phyloP scores from a whole-genome alignment of 2,113 vertebrate genomes.

The Cichladusa arquata region DNA sequence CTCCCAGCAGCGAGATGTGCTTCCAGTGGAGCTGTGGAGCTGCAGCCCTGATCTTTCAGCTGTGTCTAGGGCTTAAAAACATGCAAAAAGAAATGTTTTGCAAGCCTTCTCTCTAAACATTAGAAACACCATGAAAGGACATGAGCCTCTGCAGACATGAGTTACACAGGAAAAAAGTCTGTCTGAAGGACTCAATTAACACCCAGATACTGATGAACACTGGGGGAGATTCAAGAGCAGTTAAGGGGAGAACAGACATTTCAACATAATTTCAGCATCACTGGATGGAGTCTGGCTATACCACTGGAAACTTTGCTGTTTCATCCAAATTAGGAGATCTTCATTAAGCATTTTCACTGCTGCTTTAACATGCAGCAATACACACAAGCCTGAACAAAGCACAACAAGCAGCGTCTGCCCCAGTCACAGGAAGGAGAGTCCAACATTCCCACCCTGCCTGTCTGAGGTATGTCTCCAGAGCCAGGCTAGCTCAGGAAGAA shows the following conservation, averaged over 20 bases:
- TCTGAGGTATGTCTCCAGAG: not conserved
- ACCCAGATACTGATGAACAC: not conserved
- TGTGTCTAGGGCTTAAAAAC: not conserved
- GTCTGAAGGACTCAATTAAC: not conserved
- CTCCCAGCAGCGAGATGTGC: not conserved
- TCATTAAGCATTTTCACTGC: not conserved
- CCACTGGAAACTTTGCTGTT: not conserved
- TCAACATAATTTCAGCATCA: not conserved
- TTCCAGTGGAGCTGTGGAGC: not conserved
- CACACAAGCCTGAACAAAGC: not conserved
- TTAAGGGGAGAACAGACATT: not conserved
- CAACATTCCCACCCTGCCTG: not conserved
- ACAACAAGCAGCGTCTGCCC: accelerated
- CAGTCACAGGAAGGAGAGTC: not conserved
- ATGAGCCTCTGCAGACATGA: not conserved
- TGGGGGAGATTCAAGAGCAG: not conserved
- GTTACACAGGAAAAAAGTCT: not conserved
- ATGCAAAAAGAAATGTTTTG: not conserved
- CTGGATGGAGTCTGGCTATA: not conserved
- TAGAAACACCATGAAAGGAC: not conserved
- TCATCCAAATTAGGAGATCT: not conserved
- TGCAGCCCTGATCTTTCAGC: not conserved
- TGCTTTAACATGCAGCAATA: not conserved
- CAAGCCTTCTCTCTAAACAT: not conserved
- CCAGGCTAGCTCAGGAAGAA: not conserved